Conservation (phyloP, 2,888 invertebrate genomes). For the Syritta pipiens region DNA sequence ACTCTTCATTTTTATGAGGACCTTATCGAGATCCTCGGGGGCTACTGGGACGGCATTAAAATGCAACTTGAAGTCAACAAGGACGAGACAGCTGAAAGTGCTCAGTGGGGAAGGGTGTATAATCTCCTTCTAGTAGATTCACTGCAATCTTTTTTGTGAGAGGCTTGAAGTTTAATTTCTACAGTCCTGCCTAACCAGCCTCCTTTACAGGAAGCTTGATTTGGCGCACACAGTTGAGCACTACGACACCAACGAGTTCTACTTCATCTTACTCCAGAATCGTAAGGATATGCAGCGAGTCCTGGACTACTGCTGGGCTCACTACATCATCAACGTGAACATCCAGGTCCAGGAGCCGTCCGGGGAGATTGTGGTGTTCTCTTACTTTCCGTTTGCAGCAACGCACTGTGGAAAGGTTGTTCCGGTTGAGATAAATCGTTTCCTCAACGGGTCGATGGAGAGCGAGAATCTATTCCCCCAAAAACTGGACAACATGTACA, state of each 20-base stretch:
- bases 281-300: slow-evolving; percentile 71
- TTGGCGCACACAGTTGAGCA: slow-evolving; percentile 65
- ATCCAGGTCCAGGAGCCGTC: slow-evolving; percentile 72
- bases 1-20: no score
- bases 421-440: slow-evolving; percentile 71
- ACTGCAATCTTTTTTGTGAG: no score
- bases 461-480: slow-evolving; percentile 69
- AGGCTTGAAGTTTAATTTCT: no score
- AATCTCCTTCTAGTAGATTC: no score
- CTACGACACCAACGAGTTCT: slow-evolving; percentile 72
- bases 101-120: no score
- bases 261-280: slow-evolving; percentile 73
- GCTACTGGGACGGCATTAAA: no score
- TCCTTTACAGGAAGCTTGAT: neutral
- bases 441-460: slow-evolving; percentile 64
- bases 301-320: slow-evolving; percentile 73
- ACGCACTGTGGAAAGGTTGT: slow-evolving; percentile 62
- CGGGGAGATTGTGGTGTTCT: slow-evolving; percentile 72
- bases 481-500: slow-evolving; percentile 71
- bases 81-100: no score
- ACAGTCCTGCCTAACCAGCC: no score
- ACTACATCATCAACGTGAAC: slow-evolving; percentile 74
- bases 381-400: slow-evolving; percentile 72
- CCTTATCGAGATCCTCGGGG: no score
- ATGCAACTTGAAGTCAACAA: no score